These are phyloP conservation scores for Halictus quadricinctus DNA, from an alignment of 2,888 invertebrate genomes.

Conservation along the genomic window DNA sequence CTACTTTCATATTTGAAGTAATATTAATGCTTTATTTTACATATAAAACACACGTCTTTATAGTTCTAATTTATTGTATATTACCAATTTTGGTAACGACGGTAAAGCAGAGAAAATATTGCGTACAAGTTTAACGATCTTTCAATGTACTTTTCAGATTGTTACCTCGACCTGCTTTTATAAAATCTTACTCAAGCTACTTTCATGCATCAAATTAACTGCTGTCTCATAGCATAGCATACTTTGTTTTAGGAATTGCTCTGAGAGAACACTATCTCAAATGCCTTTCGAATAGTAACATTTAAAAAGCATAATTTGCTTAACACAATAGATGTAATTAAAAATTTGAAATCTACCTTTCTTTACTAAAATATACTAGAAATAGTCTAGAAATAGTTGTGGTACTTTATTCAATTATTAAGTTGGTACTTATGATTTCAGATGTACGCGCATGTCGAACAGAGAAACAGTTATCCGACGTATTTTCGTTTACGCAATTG, in stretches of 20 bases:
- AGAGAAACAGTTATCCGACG: background rate
- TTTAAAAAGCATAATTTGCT: background rate
- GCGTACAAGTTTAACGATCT: constrained; percentile 32
- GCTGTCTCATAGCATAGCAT: constrained; percentile 36
- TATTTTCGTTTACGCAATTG: background rate
- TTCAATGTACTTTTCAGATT: constrained; percentile 59
- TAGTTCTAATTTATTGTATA: background rate
- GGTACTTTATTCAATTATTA: background rate
- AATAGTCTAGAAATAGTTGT: background rate
- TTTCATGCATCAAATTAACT: constrained; percentile 70
- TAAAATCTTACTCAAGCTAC: constrained; percentile 72
- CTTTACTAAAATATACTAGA: background rate
- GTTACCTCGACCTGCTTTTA: constrained; percentile 75
- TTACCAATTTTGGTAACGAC: background rate
- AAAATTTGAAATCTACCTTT: background rate
- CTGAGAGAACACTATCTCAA: background rate
- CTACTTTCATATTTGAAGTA: background rate
- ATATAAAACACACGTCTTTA: background rate
- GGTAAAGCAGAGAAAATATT: constrained; percentile 13
- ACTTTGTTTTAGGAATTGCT: constrained; percentile 25
- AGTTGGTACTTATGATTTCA: background rate
- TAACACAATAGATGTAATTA: background rate
- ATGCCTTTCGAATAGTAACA: too few relatives aligned
- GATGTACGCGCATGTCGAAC: background rate
- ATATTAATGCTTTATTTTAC: background rate